Base-by-base conservation (phyloP, 2,113 vertebrate genomes). In the Brachyhypopomus gauderio region DNA sequence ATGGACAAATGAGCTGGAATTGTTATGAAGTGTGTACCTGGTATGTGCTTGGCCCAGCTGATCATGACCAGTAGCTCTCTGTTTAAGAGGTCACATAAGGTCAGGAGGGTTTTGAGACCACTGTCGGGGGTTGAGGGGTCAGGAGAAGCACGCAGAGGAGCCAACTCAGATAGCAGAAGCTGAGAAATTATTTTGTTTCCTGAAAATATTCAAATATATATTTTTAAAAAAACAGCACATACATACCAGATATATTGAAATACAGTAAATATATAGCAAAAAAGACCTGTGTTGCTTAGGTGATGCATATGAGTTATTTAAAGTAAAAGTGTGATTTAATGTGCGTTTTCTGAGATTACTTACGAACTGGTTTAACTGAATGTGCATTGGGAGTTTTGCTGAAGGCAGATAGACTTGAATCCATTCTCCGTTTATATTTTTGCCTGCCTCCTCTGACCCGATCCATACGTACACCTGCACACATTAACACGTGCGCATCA, bases 81-180 rank as follows among this genome's bases (percentile, higher is more conserved):
- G 86, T 95, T 94, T 70, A 93, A 86, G 16, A 95, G 93, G 88
- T 95, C 93, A 82, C 93, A 93, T 22, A 95, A 87, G 66, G 93
- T 93, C 84, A 93, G 85, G 67, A 94, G 88, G 1, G 87, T 89
- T 76, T 82, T 84, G 71, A 93, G 87, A 88, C 92, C 90, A 77
- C 86, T 70, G 66, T 93, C 92, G 64, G 84, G 85, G 63, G 89
- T 87, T 3, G 88, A 87, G 0, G 89, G 73, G 69, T 94, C 93
- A 12, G 92, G 92, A 34, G 80, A 88, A 76, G 93, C 93, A 7
- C 87, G 84, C 45, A 93, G 83, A 0, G 92, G 90, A 41, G 88
- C 80, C 16, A 92, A 91, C 58, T 94, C 93, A 55, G 89, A 90
- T 72, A 90, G 73, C 67, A 95, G 85, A 63, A 94, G 30, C n/a